These are phyloP conservation scores for Aselliscus stoliczkanus DNA, from an alignment of 2,797 vertebrate species.

Conservation along the genomic window DNA sequence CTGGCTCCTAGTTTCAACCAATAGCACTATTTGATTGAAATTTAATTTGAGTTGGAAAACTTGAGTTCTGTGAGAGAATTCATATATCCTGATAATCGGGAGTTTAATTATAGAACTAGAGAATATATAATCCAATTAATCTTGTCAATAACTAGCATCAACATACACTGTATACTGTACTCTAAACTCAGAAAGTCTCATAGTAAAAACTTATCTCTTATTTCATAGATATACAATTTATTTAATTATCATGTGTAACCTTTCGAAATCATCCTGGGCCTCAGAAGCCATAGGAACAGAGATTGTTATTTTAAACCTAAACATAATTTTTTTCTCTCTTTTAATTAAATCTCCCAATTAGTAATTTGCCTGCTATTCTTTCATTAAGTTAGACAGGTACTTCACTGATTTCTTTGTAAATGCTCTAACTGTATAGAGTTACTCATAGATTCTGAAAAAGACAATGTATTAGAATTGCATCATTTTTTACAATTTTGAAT, in stretches of 20 bases:
- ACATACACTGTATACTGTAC: neutral
- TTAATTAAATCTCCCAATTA: neutral
- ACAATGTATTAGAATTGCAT: neutral
- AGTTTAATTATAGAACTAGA: neutral
- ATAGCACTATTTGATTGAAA: neutral
- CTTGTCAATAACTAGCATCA: neutral
- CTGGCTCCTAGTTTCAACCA: neutral
- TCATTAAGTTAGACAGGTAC: neutral
- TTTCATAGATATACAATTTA: neutral
- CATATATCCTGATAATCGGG: neutral
- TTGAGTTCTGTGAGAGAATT: neutral
- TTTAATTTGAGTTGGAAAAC: conserved; percentile 30
- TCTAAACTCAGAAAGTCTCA: neutral
- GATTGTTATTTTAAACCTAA: neutral
- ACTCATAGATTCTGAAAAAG: neutral
- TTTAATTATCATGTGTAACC: neutral
- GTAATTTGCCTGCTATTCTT: neutral
- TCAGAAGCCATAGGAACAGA: neutral
- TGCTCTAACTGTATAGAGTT: neutral
- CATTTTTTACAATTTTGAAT: neutral
- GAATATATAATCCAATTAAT: neutral
- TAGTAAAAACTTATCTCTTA: neutral
- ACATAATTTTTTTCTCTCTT: neutral
- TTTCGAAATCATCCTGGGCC: neutral
- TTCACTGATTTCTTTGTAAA: neutral